Percentiles rank a stretch among this genome's conserved stretches.
These are phyloP conservation scores for Athripsodes cinereus DNA, from an alignment of 2,888 invertebrate genomes.

Conservation along the genomic window DNA sequence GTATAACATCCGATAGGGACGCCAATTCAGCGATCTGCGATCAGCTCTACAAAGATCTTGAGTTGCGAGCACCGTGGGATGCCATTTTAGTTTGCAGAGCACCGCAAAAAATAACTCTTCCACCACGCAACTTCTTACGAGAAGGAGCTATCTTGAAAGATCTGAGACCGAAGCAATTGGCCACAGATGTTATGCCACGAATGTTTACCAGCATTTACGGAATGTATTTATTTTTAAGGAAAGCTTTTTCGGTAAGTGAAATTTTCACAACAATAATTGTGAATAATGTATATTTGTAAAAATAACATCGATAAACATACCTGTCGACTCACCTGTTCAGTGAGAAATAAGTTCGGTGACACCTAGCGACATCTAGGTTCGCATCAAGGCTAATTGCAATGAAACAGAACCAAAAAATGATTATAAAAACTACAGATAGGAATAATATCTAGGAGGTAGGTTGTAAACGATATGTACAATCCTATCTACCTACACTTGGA, in stretches of 20 bases:
- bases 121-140: slow-evolving; percentile 4
- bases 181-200: slow-evolving; percentile 39
- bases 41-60: slow-evolving; percentile 19
- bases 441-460: too few relatives aligned
- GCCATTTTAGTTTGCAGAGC: slow-evolving; percentile 20
- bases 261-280: too few relatives aligned
- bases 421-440: too few relatives aligned
- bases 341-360: too few relatives aligned
- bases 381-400: too few relatives aligned
- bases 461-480: too few relatives aligned
- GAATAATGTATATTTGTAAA: too few relatives aligned
- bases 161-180: slow-evolving; percentile 35
- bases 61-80: slow-evolving; percentile 17
- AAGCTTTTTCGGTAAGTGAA: slow-evolving; percentile 36
- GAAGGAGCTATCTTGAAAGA: slow-evolving; percentile 31
- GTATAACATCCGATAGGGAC: slow-evolving; percentile 8
- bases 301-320: too few relatives aligned
- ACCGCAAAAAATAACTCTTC: slow-evolving; percentile 10
- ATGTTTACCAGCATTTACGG: slow-evolving; percentile 37
- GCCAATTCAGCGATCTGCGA: slow-evolving; percentile 19
- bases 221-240: slow-evolving; percentile 36
- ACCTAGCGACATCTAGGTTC: too few relatives aligned
- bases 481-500: too few relatives aligned
- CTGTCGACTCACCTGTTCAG: too few relatives aligned
- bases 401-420: too few relatives aligned